A percentile compares a stretch with the other conserved stretches of the same genome.
Conservation (phyloP, 2,888 invertebrate species). For the Lasioglossum vierecki region DNA sequence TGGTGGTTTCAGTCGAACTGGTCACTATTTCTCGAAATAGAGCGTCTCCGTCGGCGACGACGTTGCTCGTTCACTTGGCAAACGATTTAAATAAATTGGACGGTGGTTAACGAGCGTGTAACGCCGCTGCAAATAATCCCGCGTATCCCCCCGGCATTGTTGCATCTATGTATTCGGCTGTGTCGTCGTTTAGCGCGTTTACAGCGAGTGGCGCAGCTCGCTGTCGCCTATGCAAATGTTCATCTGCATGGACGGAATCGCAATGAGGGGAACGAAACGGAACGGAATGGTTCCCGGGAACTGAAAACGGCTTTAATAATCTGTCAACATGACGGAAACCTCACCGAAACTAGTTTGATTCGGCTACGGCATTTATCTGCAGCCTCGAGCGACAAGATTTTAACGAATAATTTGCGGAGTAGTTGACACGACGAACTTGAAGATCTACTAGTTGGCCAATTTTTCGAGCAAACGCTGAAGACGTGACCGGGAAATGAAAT, state of each 20-base stretch:
- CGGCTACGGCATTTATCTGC: neutral
- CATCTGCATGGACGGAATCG: neutral
- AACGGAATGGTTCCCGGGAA: neutral
- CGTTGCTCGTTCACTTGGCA: constrained; percentile 30
- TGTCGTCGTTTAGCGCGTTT: neutral
- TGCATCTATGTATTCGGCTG: neutral
- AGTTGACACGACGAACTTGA: neutral
- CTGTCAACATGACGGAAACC: neutral
- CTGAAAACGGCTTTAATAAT: neutral
- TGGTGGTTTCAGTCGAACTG: neutral
- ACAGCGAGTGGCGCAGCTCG: neutral
- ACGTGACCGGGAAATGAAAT: neutral
- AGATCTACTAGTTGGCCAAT: neutral
- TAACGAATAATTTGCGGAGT: neutral
- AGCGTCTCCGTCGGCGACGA: neutral
- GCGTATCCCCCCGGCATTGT: neutral
- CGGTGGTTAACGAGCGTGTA: constrained; percentile 14
- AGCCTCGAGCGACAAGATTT: neutral
- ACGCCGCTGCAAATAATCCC: constrained; percentile 6
- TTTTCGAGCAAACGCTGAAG: neutral
- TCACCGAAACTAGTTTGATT: neutral
- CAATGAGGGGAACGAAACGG: neutral
- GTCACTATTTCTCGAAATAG: constrained; percentile 39
- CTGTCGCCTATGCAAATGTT: neutral
- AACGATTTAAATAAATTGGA: constrained; percentile 11